Evolutionary conservation across 1,140 invertebrate species (phyloP), one percentile per base, ranked within the genome.

Genomic region (Magallana gigas): DNA sequence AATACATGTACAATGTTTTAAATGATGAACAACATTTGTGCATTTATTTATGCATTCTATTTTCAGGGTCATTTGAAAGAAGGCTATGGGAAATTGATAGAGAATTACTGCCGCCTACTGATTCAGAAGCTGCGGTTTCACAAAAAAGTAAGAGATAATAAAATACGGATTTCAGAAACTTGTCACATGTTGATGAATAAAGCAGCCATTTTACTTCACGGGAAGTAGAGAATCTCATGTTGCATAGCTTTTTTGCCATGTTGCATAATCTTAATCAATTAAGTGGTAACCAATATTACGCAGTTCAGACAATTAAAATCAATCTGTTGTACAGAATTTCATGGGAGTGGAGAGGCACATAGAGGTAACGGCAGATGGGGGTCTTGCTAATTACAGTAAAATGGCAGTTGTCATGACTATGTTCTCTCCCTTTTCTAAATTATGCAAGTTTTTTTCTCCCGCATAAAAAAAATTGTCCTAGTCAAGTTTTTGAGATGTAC

Each of bases 81-180:
- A 93, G 98, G 98, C 57, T 99, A 99, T 95, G 98, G 98, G 16
- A 96, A 96, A 92, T 96, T 99, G 81, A 99, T 99, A 90, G 96
- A 97, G 90, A 95, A 97, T 57, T 99, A 99, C 94, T 97, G 97
- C 92, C 96, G 96, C 85, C 95, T 99, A n/a, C 94, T 99, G 81
- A 96, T 98, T 12, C 97, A 96, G 57, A 99, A 99, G 95, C 95
- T 99, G 59, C 97, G 98, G 92, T 99, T 99, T 95, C 98, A 99
- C 94, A 94, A 94, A 91, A 96, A 95, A 92, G 95, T 96, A 91
- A 89, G 90, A 76, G 23, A 76, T 12, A 12, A 11, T 29, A 36
- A 29, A 64, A 18, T n/a, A 64, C 16, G 18, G 60, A 64, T 64
- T 7, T 18, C 16, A 18, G 16, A 64, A 64, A 64, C 16, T 48